Evolutionary conservation across 2,888 invertebrate species (phyloP).

Genomic region (Diadegma fenestrale): DNA sequence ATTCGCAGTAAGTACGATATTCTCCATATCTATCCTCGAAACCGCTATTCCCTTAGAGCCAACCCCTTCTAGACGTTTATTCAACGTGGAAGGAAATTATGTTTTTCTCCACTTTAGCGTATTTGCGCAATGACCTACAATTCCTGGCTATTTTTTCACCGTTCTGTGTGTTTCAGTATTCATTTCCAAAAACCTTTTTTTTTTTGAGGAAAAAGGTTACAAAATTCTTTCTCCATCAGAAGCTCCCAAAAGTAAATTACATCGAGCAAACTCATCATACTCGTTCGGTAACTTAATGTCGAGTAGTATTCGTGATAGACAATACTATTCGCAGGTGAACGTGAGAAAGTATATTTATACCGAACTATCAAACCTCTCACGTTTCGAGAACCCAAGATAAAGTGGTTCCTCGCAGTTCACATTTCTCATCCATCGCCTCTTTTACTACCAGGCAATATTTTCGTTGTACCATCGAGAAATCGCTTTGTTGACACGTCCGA

Average conservation of each 20-base stretch:
- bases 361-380: constrained; percentile 30
- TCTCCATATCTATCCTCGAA: constrained; percentile 36
- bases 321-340: not conserved
- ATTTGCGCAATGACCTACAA: constrained; percentile 38
- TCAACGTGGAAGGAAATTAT: constrained; percentile 56
- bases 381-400: constrained; percentile 33
- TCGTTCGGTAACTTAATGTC: not conserved
- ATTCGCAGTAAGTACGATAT: constrained; percentile 47
- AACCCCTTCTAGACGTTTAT: constrained; percentile 49
- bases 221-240: not conserved
- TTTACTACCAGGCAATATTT: not conserved
- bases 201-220: not conserved
- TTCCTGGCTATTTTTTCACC: constrained; percentile 27
- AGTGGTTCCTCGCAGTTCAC: constrained; percentile 30
- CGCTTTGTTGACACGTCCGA: constrained; percentile 2
- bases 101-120: constrained; percentile 29
- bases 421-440: constrained; percentile 21
- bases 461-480: constrained; percentile 12
- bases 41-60: not conserved
- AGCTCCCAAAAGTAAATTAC: not conserved
- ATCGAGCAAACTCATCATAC: not conserved
- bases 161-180: constrained; percentile 15
- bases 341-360: constrained; percentile 20
- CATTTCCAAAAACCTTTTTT: not conserved
- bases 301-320: constrained; percentile 6